phyloP scores from a whole-genome alignment of 1,140 invertebrate genomes.

The Riptortus pedestris region DNA sequence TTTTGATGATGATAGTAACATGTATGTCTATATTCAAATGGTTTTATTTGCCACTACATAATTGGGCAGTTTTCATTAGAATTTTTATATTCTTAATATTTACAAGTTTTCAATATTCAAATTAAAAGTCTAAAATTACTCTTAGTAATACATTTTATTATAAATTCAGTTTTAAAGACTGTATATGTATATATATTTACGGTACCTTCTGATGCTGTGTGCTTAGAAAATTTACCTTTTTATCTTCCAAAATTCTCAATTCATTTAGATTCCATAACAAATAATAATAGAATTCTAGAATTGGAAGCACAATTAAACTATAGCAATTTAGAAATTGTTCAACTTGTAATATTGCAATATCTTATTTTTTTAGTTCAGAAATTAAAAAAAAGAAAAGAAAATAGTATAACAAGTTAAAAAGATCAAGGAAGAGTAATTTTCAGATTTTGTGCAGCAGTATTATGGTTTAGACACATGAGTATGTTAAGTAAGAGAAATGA shows the following conservation, averaged over 20 bases:
- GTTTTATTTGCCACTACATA: constrained; percentile 7
- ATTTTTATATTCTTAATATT: not conserved
- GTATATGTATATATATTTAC: not conserved
- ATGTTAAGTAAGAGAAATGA: too few relatives aligned
- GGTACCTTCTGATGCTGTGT: not conserved
- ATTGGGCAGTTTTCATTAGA: constrained; percentile 4
- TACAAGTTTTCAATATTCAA: not conserved
- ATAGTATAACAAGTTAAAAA: not conserved
- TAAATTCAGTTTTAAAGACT: not conserved
- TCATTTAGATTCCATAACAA: not conserved
- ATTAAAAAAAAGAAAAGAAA: not conserved
- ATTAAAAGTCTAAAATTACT: constrained; percentile 11
- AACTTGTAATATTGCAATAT: not conserved
- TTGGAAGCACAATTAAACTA: not conserved
- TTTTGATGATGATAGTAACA: too few relatives aligned
- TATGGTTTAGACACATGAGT: too few relatives aligned
- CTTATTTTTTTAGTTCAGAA: not conserved
- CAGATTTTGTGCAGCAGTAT: constrained; percentile 6
- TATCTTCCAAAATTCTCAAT: not conserved
- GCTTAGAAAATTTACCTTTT: not conserved
- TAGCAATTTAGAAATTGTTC: not conserved
- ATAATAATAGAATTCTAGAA: not conserved
- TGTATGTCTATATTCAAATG: too few relatives aligned
- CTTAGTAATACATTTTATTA: not conserved
- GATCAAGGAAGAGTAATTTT: not conserved